These are phyloP conservation scores for Lethenteron camtschaticum DNA, from an alignment of 2,113 vertebrate genomes.

Conservation along the genomic window DNA sequence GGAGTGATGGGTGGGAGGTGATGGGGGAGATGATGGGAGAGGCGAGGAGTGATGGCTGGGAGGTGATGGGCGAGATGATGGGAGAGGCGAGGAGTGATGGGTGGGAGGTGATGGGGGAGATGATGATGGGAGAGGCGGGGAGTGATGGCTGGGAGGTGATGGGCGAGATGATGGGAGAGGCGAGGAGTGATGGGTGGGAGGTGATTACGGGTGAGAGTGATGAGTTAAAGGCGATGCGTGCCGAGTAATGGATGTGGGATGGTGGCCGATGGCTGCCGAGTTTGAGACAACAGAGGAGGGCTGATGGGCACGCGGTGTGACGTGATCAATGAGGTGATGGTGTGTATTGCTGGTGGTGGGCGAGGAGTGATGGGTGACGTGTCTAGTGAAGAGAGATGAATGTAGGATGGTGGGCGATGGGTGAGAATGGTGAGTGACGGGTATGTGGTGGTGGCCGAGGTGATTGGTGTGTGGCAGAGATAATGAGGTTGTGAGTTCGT, in stretches of 20 bases:
- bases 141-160: not conserved
- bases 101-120: not conserved
- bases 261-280: no score
- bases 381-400: not conserved
- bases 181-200: not conserved
- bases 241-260: no score
- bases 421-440: not conserved
- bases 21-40: not conserved
- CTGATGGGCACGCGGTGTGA: no score
- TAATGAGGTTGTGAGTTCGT: no score
- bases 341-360: not conserved
- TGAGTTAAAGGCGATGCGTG: not conserved
- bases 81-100: not conserved
- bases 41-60: not conserved
- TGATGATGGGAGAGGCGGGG: not conserved
- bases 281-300: no score
- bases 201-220: not conserved
- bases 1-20: not conserved
- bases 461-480: not conserved
- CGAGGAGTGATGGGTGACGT: not conserved
- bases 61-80: not conserved
- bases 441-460: not conserved
- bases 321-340: not conserved
- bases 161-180: not conserved
- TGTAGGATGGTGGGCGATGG: not conserved